Conservation (phyloP, 2,888 invertebrate species). For the Coenonympha arcania region DNA sequence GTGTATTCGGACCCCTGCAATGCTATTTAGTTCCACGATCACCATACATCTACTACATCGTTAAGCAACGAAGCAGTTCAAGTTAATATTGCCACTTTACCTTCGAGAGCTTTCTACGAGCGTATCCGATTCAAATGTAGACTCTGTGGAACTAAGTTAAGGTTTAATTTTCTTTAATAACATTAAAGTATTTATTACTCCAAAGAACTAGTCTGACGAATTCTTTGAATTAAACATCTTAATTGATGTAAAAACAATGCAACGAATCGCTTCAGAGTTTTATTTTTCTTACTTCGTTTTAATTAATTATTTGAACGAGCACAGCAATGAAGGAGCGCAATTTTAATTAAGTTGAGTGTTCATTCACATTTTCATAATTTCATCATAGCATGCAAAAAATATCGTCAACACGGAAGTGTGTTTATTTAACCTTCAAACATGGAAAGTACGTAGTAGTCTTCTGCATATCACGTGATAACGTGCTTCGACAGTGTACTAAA, state of each 20-base stretch:
- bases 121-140: neutral
- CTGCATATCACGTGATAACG: too few species aligned
- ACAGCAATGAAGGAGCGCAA: too few species aligned
- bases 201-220: neutral
- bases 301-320: neutral
- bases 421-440: too few species aligned
- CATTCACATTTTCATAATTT: too few species aligned
- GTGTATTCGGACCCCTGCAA: conserved; percentile 1
- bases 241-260: neutral
- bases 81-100: conserved; percentile 13
- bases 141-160: neutral
- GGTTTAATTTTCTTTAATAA: neutral
- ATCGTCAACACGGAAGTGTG: too few species aligned
- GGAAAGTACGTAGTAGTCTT: too few species aligned
- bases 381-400: too few species aligned
- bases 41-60: conserved; percentile 1
- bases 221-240: conserved; percentile 1
- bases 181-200: neutral
- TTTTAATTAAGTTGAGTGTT: too few species aligned
- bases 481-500: too few species aligned
- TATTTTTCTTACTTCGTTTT: neutral
- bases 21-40: conserved; percentile 6
- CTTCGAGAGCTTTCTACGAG: conserved; percentile 4
- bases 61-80: conserved; percentile 8
- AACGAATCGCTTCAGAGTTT: neutral